These are phyloP conservation scores for Gallinago media DNA, from an alignment of 2,113 vertebrate species.

Conservation along the genomic window DNA sequence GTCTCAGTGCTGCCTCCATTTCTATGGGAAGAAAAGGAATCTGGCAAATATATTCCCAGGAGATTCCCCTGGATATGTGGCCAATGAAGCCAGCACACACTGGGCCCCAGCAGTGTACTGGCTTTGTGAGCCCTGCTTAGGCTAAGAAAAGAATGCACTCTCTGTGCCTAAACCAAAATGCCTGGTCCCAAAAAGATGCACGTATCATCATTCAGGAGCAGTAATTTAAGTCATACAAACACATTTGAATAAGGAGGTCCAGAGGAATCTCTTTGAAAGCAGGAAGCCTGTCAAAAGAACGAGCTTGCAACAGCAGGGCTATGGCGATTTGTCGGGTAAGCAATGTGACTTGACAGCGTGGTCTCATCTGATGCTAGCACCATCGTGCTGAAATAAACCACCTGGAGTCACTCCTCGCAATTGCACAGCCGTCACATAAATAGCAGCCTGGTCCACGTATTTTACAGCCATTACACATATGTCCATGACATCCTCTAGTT, in stretches of 20 bases:
- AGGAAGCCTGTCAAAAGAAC: background rate
- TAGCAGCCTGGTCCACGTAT: background rate
- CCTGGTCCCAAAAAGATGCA: background rate
- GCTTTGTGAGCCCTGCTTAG: background rate
- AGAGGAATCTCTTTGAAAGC: background rate
- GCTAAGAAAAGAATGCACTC: background rate
- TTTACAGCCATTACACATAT: constrained; percentile 56
- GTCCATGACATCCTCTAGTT: constrained; percentile 24
- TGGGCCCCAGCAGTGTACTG: background rate
- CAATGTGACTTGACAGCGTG: background rate
- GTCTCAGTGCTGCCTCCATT: background rate
- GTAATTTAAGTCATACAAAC: background rate
- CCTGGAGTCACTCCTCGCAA: constrained; percentile 68
- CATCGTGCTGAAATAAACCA: constrained; percentile 19
- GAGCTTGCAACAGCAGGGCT: background rate
- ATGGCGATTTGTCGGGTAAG: background rate
- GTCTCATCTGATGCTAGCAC: background rate
- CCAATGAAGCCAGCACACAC: background rate
- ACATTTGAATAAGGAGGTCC: background rate
- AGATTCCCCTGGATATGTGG: background rate
- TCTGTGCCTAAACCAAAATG: background rate
- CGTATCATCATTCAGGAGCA: background rate
- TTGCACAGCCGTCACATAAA: background rate
- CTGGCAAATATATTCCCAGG: background rate
- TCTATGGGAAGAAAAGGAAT: background rate